phyloP scores from a whole-genome alignment of 2,113 vertebrate genomes.

The Vireo altiloquus region DNA sequence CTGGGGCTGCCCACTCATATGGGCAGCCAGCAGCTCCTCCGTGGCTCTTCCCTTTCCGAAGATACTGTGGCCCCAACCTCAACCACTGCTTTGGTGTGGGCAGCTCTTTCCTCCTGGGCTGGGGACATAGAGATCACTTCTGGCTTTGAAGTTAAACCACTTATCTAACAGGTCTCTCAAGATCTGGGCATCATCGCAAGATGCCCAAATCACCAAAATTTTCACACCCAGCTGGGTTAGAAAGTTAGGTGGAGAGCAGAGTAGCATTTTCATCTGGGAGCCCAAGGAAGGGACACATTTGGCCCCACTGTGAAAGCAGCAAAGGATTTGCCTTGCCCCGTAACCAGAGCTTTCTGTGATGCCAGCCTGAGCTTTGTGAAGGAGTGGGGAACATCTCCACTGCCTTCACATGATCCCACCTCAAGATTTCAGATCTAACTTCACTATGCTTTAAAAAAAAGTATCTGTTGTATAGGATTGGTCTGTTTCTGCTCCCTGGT shows the following conservation, averaged over 20 bases:
- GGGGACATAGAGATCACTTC: neutral
- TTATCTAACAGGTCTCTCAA: neutral
- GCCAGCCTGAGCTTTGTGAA: neutral
- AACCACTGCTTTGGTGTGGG: neutral
- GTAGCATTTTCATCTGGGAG: neutral
- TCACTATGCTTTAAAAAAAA: neutral
- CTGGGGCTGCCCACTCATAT: accelerated
- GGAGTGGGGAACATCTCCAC: neutral
- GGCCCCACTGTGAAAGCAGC: neutral
- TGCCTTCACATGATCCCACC: neutral
- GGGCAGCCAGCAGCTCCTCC: neutral
- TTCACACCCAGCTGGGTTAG: neutral
- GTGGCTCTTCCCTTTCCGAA: neutral
- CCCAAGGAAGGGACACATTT: neutral
- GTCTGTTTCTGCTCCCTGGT: neutral
- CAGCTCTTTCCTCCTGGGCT: neutral
- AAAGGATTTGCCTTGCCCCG: accelerated
- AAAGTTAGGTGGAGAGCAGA: neutral
- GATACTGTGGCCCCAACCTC: neutral
- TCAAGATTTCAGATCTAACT: neutral
- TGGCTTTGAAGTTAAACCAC: neutral
- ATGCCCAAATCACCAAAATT: neutral
- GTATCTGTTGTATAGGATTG: neutral
- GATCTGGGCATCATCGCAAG: neutral
- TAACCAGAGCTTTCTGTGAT: accelerated